Evolutionary conservation across 2,113 vertebrate genomes (phyloP), one percentile per base, ranked within the genome.

Genomic region (Tragelaphus scriptus): DNA sequence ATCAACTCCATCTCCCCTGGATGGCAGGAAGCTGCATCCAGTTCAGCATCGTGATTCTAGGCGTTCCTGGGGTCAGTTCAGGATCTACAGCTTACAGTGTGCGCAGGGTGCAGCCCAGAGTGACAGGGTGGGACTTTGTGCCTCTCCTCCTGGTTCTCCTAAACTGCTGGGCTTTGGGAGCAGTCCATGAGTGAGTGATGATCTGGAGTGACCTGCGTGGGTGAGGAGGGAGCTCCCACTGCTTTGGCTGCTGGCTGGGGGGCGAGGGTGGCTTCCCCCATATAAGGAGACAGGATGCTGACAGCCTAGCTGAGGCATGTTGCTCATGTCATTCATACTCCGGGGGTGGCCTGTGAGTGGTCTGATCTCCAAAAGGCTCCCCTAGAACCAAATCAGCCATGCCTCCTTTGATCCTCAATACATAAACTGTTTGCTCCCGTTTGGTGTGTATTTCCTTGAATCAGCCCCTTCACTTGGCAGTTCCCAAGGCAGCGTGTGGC

Each of bases 391-490:
- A 40, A 40, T 77, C 25, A 55, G 79, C 7, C 25, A 4, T 1
- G 23, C 26, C 6, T 26, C 56, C 25, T 40, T 63, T 13, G 25
- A 6, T 26, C 36, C 44, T 91, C 36, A 51, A 6, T 11, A 5
- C 15, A 1, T 26, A 23, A 56, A 75, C 13, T 25, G 44, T 5
- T 3, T 3, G 3, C 19, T 61, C 30, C 0, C 19, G 16, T 11
- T 16, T 3, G 26, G 2, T 12, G 4, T 36, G 4, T 85, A 6
- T 44, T 44, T 44, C 25, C 47, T 47, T 10, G 19, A 23, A 53
- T 65, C 7, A 26, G 32, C 30, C 44, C 36, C 1, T 28, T 55
- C 7, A 53, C 17, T 19, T 26, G 55, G 63, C 44, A 32, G 2
- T 14, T 92, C 49, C 56, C 44, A 49, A 81, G 55, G 23, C 51